Conservation (phyloP, 2,888 invertebrate species). For the Drosophila koepferae region DNA sequence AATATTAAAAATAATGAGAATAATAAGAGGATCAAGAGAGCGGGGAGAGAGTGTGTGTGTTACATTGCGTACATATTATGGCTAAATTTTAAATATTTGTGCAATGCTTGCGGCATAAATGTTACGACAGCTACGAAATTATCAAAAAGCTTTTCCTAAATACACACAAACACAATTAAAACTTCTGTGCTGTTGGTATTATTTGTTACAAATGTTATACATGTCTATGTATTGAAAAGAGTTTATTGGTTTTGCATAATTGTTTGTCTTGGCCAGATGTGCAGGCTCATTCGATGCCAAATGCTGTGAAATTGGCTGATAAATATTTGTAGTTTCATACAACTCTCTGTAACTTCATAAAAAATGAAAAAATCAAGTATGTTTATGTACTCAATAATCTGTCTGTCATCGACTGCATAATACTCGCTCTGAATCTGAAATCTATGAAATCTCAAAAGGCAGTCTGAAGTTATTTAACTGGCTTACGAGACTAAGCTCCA, state of each 20-base stretch:
- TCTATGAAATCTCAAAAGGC: not conserved
- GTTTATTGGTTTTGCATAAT: not conserved
- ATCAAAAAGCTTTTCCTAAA: conserved; percentile 1
- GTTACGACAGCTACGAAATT: not conserved
- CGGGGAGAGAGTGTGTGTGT: not conserved
- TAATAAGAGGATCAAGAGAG: not conserved
- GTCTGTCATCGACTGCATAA: not conserved
- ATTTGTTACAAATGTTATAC: not conserved
- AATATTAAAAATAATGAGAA: conserved; percentile 43
- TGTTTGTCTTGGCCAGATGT: not conserved
- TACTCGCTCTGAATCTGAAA: not conserved
- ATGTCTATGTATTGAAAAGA: not conserved
- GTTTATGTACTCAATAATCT: too few species aligned
- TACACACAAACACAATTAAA: conserved; percentile 6
- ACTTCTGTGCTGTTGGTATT: not conserved
- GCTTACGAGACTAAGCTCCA: not conserved
- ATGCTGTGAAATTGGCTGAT: too few species aligned
- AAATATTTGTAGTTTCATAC: not conserved
- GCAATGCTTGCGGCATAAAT: conserved; percentile 1
- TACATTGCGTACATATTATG: not conserved
- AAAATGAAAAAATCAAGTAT: too few species aligned
- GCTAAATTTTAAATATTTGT: conserved; percentile 6
- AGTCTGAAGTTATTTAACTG: too few species aligned
- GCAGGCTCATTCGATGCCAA: not conserved
- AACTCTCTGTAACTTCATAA: too few species aligned